Evolutionary conservation across 2,888 invertebrate genomes (phyloP).

Genomic region (Eupeodes latifasciatus): DNA sequence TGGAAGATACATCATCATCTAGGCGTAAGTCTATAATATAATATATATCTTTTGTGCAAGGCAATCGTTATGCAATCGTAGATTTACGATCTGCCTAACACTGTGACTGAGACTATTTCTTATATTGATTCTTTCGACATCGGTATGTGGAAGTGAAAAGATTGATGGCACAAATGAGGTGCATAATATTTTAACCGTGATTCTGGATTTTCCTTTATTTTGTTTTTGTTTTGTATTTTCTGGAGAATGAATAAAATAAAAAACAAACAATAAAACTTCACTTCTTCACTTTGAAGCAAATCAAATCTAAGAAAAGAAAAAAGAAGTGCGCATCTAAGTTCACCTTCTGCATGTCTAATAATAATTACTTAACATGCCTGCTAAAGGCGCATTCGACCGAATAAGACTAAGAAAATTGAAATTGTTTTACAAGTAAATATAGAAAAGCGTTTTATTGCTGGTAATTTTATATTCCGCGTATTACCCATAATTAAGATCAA

Average conservation of each 20-base stretch:
- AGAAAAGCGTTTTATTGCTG: slow-evolving; percentile 47
- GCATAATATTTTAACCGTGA: slow-evolving; percentile 24
- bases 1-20: slow-evolving; percentile 46
- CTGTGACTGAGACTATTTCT: slow-evolving; percentile 46
- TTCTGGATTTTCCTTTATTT: slow-evolving; percentile 3
- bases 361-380: slow-evolving; percentile 50
- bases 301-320: not conserved
- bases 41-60: slow-evolving; percentile 38
- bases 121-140: slow-evolving; percentile 64
- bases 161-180: slow-evolving; percentile 42
- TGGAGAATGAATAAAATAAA: not conserved
- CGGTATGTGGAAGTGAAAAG: slow-evolving; percentile 52
- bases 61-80: slow-evolving; percentile 60
- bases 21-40: slow-evolving; percentile 47
- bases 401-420: slow-evolving; percentile 39
- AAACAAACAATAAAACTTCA: not conserved
- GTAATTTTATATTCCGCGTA: slow-evolving; percentile 44
- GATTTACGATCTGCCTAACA: slow-evolving; percentile 44
- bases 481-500: slow-evolving; percentile 27
- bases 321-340: not conserved
- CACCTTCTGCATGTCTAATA: slow-evolving; percentile 1
- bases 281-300: not conserved
- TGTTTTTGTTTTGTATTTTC: not conserved
- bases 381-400: slow-evolving; percentile 41
- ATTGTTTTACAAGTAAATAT: slow-evolving; percentile 33